Percentiles rank a stretch among this genome's conserved stretches.
Evolutionary conservation across 2,113 vertebrate genomes (phyloP).

Genomic region (Entelurus aequoreus): DNA sequence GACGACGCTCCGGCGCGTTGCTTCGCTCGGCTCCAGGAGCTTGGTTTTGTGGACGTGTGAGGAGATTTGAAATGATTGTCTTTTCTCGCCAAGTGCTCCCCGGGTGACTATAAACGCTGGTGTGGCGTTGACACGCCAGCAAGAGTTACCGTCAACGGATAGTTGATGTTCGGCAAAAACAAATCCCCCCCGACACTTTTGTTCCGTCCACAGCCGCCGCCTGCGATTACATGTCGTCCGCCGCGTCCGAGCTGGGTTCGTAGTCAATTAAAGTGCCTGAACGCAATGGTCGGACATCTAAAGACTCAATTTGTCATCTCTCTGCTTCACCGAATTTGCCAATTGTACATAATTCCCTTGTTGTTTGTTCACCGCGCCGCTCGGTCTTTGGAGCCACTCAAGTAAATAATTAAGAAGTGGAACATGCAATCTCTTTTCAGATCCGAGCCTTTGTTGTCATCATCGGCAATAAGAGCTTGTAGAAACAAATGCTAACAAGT

Average conservation of each 20-base stretch:
- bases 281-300: conserved; percentile 40
- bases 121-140: conserved; percentile 7
- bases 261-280: conserved; percentile 57
- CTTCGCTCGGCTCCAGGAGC: conserved; percentile 23
- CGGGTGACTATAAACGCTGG: conserved; percentile 14
- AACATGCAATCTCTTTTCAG: conserved; percentile 12
- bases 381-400: conserved; percentile 35
- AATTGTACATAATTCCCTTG: conserved; percentile 54
- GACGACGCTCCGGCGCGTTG: conserved; percentile 13
- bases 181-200: conserved; percentile 6
- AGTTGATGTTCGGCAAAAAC: conserved; percentile 19
- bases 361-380: conserved; percentile 48
- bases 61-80: conserved; percentile 40
- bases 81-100: conserved; percentile 25
- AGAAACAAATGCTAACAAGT: background rate
- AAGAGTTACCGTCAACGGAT: conserved; percentile 1
- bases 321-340: conserved; percentile 49
- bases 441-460: background rate
- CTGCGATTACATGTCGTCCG: conserved; percentile 22
- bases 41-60: conserved; percentile 36
- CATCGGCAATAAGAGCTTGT: background rate
- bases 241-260: conserved; percentile 36
- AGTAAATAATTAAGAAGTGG: conserved; percentile 54
- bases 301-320: conserved; percentile 57
- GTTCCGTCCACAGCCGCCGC: background rate